phyloP scores from a whole-genome alignment of 2,113 vertebrate genomes.

The Aphyosemion australe region DNA sequence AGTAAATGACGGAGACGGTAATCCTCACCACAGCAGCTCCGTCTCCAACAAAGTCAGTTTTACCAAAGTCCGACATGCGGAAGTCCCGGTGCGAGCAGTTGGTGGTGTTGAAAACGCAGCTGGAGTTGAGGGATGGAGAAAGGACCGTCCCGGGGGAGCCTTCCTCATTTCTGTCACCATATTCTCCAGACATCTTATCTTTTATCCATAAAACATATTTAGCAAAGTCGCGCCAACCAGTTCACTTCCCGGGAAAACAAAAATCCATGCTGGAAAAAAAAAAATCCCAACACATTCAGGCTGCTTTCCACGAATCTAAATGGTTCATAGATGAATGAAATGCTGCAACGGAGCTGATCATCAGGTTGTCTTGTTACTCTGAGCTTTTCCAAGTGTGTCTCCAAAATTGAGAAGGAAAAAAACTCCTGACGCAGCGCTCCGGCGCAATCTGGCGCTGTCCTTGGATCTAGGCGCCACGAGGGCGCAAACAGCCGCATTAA shows the following conservation, averaged over 20 bases:
- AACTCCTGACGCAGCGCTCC: constrained; percentile 35
- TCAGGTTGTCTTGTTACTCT: constrained; percentile 2
- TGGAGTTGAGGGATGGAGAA: constrained; percentile 49
- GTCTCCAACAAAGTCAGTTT: constrained; percentile 74
- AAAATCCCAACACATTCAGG: not conserved
- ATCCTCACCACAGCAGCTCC: constrained; percentile 82
- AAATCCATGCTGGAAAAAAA: not conserved
- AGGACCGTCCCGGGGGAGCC: constrained; percentile 42
- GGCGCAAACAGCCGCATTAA: not conserved
- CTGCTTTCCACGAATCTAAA: not conserved
- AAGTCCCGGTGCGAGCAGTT: constrained; percentile 74
- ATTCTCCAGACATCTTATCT: constrained; percentile 68
- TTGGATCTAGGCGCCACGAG: constrained; percentile 5
- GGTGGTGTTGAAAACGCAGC: constrained; percentile 70
- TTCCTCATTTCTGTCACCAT: constrained; percentile 29
- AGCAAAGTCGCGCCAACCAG: not conserved
- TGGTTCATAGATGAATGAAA: not conserved
- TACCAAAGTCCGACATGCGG: constrained; percentile 65
- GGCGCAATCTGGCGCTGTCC: constrained; percentile 40
- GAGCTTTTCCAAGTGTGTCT: constrained; percentile 17
- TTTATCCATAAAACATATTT: not conserved
- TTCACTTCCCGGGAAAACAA: not conserved
- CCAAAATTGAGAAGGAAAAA: not conserved
- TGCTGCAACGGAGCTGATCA: constrained; percentile 9
- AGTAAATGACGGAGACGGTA: constrained; percentile 88